phyloP scores from a whole-genome alignment of 2,888 invertebrate species.

The Seira sanloemensis region DNA sequence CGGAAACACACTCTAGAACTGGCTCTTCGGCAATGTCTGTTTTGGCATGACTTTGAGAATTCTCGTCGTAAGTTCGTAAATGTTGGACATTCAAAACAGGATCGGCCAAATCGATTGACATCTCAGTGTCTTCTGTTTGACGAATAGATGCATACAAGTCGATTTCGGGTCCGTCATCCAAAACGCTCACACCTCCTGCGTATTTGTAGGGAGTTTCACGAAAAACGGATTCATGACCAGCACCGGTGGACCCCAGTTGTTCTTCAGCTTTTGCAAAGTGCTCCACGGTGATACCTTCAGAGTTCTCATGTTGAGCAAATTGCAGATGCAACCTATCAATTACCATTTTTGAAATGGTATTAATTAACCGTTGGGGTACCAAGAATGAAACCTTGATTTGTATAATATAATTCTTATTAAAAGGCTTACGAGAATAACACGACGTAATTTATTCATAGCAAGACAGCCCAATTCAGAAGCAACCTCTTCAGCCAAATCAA shows the following conservation, averaged over 20 bases:
- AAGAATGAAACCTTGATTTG: no score
- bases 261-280: constrained; percentile 67
- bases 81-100: constrained; percentile 52
- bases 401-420: not conserved
- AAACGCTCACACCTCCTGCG: constrained; percentile 50
- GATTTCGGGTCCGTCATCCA: constrained; percentile 64
- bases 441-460: constrained; percentile 60
- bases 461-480: constrained; percentile 54
- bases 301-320: constrained; percentile 64
- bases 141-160: constrained; percentile 48
- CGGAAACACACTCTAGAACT: not conserved
- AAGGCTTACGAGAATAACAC: constrained; percentile 51
- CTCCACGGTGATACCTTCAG: constrained; percentile 48
- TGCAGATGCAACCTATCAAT: constrained; percentile 40
- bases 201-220: constrained; percentile 32
- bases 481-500: constrained; percentile 59
- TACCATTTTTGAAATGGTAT: not conserved
- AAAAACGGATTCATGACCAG: constrained; percentile 46
- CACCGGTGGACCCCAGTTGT: constrained; percentile 41
- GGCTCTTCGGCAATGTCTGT: constrained; percentile 21
- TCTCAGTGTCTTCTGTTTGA: constrained; percentile 31
- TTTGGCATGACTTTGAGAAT: no score
- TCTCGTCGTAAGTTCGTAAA: not conserved
- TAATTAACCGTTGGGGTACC: not conserved
- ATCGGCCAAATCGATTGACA: constrained; percentile 32